Evolutionary conservation across 1,140 invertebrate genomes (phyloP).

Genomic region (Gryllus bimaculatus): DNA sequence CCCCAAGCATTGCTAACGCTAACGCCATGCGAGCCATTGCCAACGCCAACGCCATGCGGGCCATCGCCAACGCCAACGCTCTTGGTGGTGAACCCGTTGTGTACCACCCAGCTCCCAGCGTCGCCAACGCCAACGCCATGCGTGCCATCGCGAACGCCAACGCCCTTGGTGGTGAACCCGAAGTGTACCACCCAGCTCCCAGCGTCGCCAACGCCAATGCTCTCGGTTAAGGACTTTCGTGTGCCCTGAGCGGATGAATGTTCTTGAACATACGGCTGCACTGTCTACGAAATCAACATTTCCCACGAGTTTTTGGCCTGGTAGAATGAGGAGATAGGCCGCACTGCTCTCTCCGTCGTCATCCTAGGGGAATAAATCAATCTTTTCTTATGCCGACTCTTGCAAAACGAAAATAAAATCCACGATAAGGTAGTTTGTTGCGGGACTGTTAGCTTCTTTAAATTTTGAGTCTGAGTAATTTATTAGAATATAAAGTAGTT

Average conservation of each 20-base stretch:
- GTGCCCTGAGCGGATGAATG: not conserved
- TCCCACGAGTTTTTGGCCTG: not conserved
- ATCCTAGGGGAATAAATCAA: not conserved
- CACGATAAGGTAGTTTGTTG: too few species aligned
- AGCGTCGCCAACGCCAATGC: too few species aligned
- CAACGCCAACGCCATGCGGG: not conserved
- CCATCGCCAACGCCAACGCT: constrained; percentile 2
- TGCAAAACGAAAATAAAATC: not conserved
- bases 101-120: not conserved
- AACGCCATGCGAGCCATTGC: not conserved
- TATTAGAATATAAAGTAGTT: not conserved
- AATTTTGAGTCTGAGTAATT: not conserved
- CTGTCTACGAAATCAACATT: not conserved
- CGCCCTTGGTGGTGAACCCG: too few species aligned
- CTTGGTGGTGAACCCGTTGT: not conserved
- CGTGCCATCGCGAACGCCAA: too few species aligned
- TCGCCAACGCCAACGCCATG: not conserved
- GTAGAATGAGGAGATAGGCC: not conserved
- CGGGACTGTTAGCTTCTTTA: not conserved
- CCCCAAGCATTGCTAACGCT: not conserved
- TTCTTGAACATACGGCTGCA: not conserved
- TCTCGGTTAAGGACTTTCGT: not conserved
- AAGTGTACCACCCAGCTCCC: too few species aligned
- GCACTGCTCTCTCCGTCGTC: constrained; percentile 2
- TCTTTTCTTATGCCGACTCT: not conserved